Conservation (phyloP, 35 echinoderm and acorn worm genomes). For the Apostichopus japonicus region DNA sequence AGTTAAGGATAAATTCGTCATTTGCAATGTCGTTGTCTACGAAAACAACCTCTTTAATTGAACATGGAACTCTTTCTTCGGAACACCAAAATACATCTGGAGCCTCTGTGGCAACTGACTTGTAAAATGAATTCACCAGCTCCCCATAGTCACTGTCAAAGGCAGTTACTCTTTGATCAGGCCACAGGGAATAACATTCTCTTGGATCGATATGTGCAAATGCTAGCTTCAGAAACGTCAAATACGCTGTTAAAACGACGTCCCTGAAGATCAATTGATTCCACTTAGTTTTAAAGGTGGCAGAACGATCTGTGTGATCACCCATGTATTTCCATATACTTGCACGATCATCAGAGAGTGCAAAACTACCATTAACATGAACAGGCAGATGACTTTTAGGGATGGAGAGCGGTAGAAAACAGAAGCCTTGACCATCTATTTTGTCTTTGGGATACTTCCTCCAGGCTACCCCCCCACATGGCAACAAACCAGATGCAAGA, state of each 20-base stretch:
- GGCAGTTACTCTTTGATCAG: not conserved
- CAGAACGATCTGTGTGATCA: not conserved
- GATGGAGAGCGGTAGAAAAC: constrained; percentile 74
- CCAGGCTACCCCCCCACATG: constrained; percentile 67
- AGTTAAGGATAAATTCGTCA: not conserved
- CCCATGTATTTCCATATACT: constrained; percentile 30
- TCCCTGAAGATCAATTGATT: constrained; percentile 62
- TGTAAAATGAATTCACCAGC: constrained; percentile 21
- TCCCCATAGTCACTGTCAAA: constrained; percentile 28
- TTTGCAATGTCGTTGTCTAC: not conserved
- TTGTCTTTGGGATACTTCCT: not conserved
- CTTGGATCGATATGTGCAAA: not conserved
- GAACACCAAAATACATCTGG: constrained; percentile 20
- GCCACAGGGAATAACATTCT: not conserved
- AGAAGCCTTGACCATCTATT: constrained; percentile 40
- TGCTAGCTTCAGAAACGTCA: constrained; percentile 44
- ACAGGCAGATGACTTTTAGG: constrained; percentile 65
- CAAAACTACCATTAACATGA: constrained; percentile 84
- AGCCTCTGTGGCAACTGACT: not conserved
- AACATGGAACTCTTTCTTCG: not conserved
- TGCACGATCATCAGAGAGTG: constrained; percentile 59
- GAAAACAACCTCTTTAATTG: not conserved
- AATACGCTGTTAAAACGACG: constrained; percentile 59
- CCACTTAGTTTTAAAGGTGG: constrained; percentile 53
- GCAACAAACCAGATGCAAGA: constrained; percentile 43